Conservation (phyloP, 2,113 vertebrate species). For the Cisticola juncidis region DNA sequence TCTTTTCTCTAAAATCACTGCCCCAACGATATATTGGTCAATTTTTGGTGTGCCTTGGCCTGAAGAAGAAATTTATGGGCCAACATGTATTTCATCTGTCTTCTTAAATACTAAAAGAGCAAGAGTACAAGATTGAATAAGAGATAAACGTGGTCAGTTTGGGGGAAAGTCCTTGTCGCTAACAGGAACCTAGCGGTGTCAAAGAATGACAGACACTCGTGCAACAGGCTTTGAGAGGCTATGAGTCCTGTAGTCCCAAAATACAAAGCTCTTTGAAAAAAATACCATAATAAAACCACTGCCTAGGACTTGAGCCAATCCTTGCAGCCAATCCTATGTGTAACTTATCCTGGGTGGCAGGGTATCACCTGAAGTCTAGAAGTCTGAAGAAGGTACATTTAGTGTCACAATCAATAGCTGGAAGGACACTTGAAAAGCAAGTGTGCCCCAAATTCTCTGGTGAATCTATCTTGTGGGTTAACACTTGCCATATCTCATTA, state of each 20-base stretch:
- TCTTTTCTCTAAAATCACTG: background rate
- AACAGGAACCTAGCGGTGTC: background rate
- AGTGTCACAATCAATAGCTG: constrained; percentile 29
- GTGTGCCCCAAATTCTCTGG: background rate
- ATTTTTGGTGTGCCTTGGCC: background rate
- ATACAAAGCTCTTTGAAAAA: background rate
- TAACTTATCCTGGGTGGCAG: background rate
- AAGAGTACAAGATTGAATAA: background rate
- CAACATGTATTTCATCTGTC: background rate
- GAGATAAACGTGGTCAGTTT: background rate
- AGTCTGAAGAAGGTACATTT: constrained; percentile 18
- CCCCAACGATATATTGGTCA: background rate
- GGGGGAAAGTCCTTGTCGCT: background rate
- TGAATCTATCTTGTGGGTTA: background rate
- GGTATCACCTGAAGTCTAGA: background rate
- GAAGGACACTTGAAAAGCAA: constrained; percentile 51
- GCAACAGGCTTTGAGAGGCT: background rate
- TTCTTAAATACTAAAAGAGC: background rate
- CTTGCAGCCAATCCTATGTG: background rate
- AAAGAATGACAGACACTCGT: background rate
- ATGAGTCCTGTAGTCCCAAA: background rate
- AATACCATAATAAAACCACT: background rate
- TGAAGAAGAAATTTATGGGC: background rate
- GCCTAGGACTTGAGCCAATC: background rate
- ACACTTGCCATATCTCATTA: background rate